A percentile compares a stretch with the other conserved stretches of the same genome.
phyloP scores from a whole-genome alignment of 2,113 vertebrate species.

The Chaetops frenatus region DNA sequence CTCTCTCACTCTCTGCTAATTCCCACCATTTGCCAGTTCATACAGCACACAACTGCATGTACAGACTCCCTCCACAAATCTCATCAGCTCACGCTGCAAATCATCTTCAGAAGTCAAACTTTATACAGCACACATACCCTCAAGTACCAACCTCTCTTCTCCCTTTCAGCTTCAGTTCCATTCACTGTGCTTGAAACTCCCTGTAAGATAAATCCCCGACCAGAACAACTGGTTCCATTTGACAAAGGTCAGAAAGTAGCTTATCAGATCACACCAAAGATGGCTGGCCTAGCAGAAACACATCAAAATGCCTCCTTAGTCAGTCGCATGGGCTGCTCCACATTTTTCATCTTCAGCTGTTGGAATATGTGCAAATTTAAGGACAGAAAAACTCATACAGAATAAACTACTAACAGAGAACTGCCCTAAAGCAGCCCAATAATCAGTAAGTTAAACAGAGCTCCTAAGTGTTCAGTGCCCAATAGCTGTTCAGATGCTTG shows the following conservation, averaged over 20 bases:
- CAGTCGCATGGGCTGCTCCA: neutral
- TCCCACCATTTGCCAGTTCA: neutral
- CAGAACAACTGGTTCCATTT: neutral
- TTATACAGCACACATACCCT: neutral
- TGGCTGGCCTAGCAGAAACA: neutral
- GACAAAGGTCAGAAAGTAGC: neutral
- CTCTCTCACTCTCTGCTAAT: neutral
- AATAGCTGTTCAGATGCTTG: neutral
- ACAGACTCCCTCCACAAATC: neutral
- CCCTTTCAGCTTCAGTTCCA: neutral
- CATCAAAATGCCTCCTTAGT: neutral
- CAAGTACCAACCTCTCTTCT: neutral
- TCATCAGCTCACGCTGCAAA: neutral
- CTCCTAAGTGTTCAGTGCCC: neutral
- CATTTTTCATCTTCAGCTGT: neutral
- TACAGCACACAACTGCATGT: neutral
- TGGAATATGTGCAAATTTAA: neutral
- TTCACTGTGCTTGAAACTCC: neutral
- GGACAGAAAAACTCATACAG: neutral
- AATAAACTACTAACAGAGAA: neutral
- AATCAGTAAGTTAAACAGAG: neutral
- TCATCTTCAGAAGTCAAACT: neutral
- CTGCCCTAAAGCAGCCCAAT: neutral
- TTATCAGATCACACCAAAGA: neutral
- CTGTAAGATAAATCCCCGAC: neutral